Conservation (phyloP, 1,140 invertebrate genomes). For the Hyphantria cunea region DNA sequence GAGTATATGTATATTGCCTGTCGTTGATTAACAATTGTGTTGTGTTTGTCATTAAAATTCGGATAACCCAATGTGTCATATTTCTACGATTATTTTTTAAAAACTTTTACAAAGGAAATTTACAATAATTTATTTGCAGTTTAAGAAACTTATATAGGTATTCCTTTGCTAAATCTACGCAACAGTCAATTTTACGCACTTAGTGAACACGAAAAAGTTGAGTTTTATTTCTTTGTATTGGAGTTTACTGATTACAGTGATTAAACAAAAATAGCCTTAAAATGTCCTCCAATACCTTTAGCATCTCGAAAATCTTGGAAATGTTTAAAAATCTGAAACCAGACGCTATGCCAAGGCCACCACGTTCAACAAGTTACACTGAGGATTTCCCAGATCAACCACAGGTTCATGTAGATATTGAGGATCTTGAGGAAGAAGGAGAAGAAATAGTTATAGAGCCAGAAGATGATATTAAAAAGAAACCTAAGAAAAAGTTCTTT, state of each 20-base stretch:
- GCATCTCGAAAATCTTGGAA: conserved; percentile 46
- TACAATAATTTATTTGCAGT: no score
- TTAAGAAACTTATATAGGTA: no score
- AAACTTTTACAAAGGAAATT: no score
- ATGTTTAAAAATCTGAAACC: conserved; percentile 63
- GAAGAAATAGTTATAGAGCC: conserved; percentile 48
- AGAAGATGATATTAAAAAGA: conserved; percentile 43
- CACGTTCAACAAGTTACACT: conserved; percentile 38
- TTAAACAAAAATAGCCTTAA: neutral
- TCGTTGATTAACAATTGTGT: no score
- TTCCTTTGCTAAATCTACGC: no score
- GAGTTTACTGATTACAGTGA: neutral
- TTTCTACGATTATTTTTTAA: no score
- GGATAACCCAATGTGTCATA: no score
- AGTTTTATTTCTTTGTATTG: neutral
- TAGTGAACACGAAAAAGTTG: neutral
- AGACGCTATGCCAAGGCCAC: conserved; percentile 62
- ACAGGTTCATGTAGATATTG: conserved; percentile 35
- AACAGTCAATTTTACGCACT: neutral
- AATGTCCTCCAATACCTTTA: conserved; percentile 8
- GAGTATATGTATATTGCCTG: no score
- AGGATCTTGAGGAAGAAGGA: conserved; percentile 43
- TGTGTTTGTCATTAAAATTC: no score
- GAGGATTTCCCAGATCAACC: conserved; percentile 18
- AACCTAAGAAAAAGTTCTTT: conserved; percentile 46